Conservation (phyloP, 2,113 vertebrate species). For the Sula dactylatra region DNA sequence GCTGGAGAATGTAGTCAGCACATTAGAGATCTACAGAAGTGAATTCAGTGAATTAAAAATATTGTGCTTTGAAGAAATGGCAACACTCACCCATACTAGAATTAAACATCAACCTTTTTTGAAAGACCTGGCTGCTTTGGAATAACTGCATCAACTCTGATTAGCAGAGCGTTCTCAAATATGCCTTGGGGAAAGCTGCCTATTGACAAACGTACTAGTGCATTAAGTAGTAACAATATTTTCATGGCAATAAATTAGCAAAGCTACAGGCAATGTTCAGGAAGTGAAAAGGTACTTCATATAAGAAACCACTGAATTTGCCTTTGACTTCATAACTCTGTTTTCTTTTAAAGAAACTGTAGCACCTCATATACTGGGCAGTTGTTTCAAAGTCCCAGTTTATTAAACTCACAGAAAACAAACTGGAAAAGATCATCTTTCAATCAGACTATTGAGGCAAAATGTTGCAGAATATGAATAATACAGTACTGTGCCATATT, state of each 20-base stretch:
- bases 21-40: neutral
- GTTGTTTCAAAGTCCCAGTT: neutral
- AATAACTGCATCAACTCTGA: slow-evolving; percentile 49
- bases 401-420: neutral
- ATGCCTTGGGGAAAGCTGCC: slow-evolving; percentile 62
- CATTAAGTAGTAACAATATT: slow-evolving; percentile 71
- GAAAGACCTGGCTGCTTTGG: slow-evolving; percentile 51
- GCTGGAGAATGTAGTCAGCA: neutral
- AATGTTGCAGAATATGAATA: slow-evolving; percentile 9
- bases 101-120: slow-evolving; percentile 39
- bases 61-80: slow-evolving; percentile 45
- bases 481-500: neutral
- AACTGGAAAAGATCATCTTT: neutral
- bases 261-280: slow-evolving; percentile 51
- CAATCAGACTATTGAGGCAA: neutral
- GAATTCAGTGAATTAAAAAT: slow-evolving; percentile 46
- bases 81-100: neutral
- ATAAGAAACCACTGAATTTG: neutral
- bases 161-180: slow-evolving; percentile 46
- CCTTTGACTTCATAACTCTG: neutral
- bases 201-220: slow-evolving; percentile 69
- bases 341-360: neutral
- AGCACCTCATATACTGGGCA: neutral
- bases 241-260: slow-evolving; percentile 69
- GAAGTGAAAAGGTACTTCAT: slow-evolving; percentile 60